phyloP scores from a whole-genome alignment of 1,140 invertebrate species.

The Periplaneta americana region DNA sequence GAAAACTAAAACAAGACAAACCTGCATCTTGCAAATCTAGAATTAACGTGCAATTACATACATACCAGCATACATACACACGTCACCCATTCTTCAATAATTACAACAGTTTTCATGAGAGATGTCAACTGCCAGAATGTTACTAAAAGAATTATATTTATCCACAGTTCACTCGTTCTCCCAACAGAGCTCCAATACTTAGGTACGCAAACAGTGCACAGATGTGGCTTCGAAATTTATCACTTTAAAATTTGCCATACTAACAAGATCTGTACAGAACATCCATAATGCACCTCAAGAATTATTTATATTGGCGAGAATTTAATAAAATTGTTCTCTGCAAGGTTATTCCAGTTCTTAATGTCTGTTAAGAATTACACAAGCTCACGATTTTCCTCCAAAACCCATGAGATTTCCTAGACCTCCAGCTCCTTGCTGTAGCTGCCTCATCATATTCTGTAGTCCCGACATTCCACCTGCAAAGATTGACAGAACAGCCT shows the following conservation, averaged over 20 bases:
- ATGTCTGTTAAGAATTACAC: neutral
- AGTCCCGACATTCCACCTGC: constrained; percentile 91
- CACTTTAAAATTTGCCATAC: neutral
- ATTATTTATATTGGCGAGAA: neutral
- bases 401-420: constrained; percentile 73
- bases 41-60: neutral
- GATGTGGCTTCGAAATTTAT: neutral
- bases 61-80: neutral
- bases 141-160: neutral
- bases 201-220: neutral
- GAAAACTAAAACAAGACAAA: neutral
- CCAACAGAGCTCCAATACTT: neutral
- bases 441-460: constrained; percentile 97
- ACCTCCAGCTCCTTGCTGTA: constrained; percentile 83
- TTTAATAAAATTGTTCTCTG: neutral
- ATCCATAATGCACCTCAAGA: neutral
- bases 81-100: neutral
- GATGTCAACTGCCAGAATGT: neutral
- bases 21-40: neutral
- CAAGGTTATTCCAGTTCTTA: neutral
- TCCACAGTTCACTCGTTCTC: neutral
- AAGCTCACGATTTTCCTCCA: constrained; percentile 41
- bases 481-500: neutral
- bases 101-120: neutral
- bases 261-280: too few relatives aligned